These are phyloP conservation scores for Cylloceria caligata DNA, from an alignment of 2,888 invertebrate genomes.

Conservation along the genomic window DNA sequence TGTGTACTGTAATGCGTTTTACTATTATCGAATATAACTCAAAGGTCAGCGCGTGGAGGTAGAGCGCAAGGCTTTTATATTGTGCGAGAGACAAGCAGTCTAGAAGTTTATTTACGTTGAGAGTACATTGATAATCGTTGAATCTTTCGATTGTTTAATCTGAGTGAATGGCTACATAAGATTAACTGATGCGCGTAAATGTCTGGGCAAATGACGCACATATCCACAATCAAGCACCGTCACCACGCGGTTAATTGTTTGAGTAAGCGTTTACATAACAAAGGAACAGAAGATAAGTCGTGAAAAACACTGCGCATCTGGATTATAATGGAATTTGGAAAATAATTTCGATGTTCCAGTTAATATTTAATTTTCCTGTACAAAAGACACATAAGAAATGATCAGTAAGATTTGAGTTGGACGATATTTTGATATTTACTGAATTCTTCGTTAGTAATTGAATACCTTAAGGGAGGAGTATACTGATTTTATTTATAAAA, in stretches of 20 bases:
- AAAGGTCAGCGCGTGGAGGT: not conserved
- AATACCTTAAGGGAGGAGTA: not conserved
- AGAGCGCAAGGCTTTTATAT: not conserved
- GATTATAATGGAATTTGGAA: not conserved
- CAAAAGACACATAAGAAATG: too few relatives aligned
- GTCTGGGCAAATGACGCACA: not conserved
- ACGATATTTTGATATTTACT: too few relatives aligned
- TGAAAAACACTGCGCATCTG: not conserved
- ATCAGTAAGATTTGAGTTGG: too few relatives aligned
- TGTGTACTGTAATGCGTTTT: not conserved
- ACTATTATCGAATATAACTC: not conserved
- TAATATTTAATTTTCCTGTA: too few relatives aligned
- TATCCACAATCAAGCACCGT: not conserved
- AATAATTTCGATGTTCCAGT: too few relatives aligned
- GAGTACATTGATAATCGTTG: not conserved
- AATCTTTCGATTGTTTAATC: constrained; percentile 17
- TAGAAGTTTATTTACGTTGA: not conserved
- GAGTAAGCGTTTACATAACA: constrained; percentile 18
- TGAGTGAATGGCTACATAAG: constrained; percentile 15
- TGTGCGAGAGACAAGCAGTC: constrained; percentile 16
- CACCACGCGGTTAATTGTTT: constrained; percentile 5
- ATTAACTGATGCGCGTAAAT: constrained; percentile 5
- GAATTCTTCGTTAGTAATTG: not conserved
- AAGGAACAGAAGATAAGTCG: not conserved
- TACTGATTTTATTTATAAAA: not conserved